These are phyloP conservation scores for Megaceryle alcyon DNA, from an alignment of 2,797 vertebrate species.

Conservation along the genomic window DNA sequence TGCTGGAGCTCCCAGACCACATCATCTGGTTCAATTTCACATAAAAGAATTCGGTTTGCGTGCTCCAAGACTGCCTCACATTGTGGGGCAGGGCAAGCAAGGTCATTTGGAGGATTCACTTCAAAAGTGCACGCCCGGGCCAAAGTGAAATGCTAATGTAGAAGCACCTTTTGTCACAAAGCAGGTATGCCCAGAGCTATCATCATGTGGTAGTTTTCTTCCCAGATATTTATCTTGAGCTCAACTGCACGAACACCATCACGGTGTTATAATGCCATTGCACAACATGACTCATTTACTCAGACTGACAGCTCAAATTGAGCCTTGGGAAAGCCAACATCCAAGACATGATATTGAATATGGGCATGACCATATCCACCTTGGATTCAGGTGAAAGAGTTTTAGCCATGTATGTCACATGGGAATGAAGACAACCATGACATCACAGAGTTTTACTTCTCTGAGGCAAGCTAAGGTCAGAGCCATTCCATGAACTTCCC, in stretches of 20 bases:
- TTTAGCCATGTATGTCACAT: background rate
- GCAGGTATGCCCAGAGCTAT: background rate
- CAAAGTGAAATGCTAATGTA: background rate
- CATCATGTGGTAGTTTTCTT: background rate
- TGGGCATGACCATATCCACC: background rate
- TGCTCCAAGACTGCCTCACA: background rate
- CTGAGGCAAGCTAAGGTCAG: background rate
- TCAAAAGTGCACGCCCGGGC: background rate
- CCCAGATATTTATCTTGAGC: constrained; percentile 33
- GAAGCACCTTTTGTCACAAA: background rate
- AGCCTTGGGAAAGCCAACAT: constrained; percentile 19
- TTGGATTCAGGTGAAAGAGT: constrained; percentile 20
- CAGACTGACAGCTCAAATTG: constrained; percentile 12
- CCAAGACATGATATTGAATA: background rate
- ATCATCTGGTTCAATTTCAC: background rate
- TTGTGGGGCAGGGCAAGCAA: background rate
- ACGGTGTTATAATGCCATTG: background rate
- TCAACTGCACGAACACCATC: constrained; percentile 9
- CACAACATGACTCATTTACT: background rate
- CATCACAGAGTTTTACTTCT: accelerated
- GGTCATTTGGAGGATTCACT: background rate
- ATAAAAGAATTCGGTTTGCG: accelerated
- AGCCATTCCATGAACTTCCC: background rate
- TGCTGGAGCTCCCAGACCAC: background rate
- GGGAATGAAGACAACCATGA: background rate